Conservation (phyloP, 2,113 vertebrate species). For the Megaleporinus macrocephalus region DNA sequence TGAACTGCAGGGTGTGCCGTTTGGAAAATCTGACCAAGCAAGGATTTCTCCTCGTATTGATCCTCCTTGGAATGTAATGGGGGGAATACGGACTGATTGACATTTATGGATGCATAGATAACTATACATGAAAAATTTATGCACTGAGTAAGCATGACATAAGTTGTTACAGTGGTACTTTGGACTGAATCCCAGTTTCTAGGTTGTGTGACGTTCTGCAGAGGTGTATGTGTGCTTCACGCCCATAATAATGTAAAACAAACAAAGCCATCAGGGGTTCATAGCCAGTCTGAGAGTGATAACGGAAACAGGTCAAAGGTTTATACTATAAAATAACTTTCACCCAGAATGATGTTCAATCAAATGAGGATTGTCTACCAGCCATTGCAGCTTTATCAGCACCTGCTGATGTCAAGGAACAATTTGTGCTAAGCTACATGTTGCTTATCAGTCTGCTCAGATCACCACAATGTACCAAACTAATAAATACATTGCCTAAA, state of each 20-base stretch:
- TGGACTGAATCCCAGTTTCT: constrained; percentile 1
- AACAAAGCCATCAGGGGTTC: neutral
- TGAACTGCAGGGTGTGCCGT: neutral
- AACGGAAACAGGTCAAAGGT: constrained; percentile 8
- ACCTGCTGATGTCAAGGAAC: no score
- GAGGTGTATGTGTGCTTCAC: neutral
- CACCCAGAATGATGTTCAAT: neutral
- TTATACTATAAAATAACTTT: neutral
- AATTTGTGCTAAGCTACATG: neutral
- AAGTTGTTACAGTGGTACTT: neutral
- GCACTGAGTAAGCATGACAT: constrained; percentile 1
- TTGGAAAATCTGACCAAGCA: neutral
- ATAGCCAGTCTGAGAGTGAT: neutral
- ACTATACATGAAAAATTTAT: constrained; percentile 33
- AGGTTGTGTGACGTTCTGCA: neutral
- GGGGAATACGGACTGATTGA: constrained; percentile 3
- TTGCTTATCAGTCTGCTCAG: no score
- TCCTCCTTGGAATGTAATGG: neutral
- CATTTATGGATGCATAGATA: constrained; percentile 16
- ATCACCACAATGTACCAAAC: no score
- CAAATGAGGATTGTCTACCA: neutral
- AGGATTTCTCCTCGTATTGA: neutral
- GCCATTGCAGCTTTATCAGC: neutral
- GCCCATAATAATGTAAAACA: neutral
- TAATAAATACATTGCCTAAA: no score